Evolutionary conservation across 2,113 vertebrate genomes (phyloP).

Genomic region (Bagarius yarrelli): DNA sequence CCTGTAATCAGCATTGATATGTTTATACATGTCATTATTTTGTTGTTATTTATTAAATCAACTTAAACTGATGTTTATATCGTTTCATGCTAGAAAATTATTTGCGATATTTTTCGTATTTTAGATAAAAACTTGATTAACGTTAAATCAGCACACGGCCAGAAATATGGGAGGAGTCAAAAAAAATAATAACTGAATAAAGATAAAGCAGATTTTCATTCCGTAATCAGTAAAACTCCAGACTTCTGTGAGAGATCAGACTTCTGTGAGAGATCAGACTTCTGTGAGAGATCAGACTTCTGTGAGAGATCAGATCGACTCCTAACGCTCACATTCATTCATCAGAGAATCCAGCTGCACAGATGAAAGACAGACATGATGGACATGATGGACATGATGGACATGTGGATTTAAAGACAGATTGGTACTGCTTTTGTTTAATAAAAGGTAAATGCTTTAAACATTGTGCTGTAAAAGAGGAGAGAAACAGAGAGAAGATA

Average conservation of each 20-base stretch:
- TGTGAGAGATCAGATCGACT: not conserved
- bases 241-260: not conserved
- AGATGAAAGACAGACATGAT: not conserved
- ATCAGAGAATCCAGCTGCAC: not conserved
- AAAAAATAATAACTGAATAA: not conserved
- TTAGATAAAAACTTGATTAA: too few species aligned
- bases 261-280: not conserved
- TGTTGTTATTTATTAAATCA: too few species aligned
- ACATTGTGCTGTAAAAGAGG: too few species aligned
- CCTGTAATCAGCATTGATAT: too few species aligned
- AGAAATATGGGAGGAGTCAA: not conserved
- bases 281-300: not conserved
- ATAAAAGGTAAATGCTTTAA: not conserved
- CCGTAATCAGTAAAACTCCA: not conserved
- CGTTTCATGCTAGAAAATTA: too few species aligned
- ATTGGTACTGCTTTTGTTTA: not conserved
- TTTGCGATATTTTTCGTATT: too few species aligned
- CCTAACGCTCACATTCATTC: not conserved
- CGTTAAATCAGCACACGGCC: not conserved
- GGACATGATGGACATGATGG: not conserved
- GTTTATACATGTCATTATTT: too few species aligned
- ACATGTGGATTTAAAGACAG: not conserved
- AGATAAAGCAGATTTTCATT: not conserved
- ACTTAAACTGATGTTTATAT: too few species aligned
- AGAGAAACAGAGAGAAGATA: constrained; percentile 3